A percentile compares a stretch with the other conserved stretches of the same genome.
Evolutionary conservation across 2,888 invertebrate species (phyloP).

Genomic region (Eilema depressum): DNA sequence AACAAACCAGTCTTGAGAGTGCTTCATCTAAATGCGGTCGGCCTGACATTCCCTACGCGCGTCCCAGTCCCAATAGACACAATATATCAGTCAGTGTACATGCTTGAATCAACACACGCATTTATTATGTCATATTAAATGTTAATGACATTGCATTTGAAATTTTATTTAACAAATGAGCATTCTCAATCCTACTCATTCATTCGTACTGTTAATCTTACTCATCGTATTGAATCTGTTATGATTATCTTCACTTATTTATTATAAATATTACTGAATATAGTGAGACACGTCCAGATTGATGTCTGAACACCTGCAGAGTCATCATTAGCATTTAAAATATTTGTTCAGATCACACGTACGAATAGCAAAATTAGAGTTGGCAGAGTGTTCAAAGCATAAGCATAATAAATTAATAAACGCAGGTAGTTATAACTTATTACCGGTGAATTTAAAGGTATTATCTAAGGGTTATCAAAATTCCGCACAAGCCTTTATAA

Average conservation of each 20-base stretch:
- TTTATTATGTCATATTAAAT: constrained; percentile 10
- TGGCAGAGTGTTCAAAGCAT: constrained; percentile 8
- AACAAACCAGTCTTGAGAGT: neutral
- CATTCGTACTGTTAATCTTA: constrained; percentile 3
- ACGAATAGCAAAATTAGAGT: constrained; percentile 19
- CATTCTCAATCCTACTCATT: neutral
- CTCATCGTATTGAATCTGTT: neutral
- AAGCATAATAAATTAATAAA: neutral
- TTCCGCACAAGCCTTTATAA: neutral
- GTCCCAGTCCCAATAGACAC: neutral
- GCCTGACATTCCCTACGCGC: neutral
- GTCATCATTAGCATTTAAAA: constrained; percentile 11
- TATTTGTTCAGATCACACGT: constrained; percentile 12
- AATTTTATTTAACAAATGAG: constrained; percentile 13
- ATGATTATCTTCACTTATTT: neutral
- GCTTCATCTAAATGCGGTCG: neutral
- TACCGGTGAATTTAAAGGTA: neutral
- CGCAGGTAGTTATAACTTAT: constrained; percentile 8
- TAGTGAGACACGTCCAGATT: neutral
- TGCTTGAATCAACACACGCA: constrained; percentile 6
- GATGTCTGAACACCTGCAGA: constrained; percentile 1
- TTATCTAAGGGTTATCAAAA: neutral
- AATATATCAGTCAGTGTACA: constrained; percentile 10
- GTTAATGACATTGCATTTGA: neutral
- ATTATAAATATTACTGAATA: neutral